Conservation (phyloP, 2,113 vertebrate species). For the Phalacrocorax pelagicus region DNA sequence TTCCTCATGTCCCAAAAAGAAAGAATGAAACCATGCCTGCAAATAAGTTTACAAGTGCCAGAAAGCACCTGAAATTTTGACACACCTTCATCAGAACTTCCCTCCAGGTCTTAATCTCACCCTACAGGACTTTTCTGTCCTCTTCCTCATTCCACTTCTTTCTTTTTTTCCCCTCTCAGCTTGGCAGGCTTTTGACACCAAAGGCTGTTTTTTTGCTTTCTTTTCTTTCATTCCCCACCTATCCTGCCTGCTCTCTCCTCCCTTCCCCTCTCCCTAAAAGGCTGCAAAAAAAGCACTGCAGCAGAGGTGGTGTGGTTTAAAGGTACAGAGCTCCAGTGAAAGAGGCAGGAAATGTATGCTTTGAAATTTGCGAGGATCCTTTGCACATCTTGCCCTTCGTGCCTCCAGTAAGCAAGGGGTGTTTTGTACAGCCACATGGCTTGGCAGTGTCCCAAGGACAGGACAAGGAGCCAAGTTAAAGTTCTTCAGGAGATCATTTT, state of each 20-base stretch:
- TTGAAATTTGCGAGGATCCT: neutral
- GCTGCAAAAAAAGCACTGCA: neutral
- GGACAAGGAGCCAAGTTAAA: neutral
- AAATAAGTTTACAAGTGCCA: neutral
- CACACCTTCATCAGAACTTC: neutral
- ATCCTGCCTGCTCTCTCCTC: neutral
- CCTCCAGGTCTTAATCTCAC: neutral
- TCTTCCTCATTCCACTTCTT: neutral
- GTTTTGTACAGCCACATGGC: accelerated
- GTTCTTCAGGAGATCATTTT: neutral
- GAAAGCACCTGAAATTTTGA: neutral
- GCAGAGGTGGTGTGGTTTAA: neutral
- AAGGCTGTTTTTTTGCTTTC: neutral
- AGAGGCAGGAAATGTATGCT: neutral
- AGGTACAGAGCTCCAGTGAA: neutral
- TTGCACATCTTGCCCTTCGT: neutral
- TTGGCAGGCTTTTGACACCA: neutral
- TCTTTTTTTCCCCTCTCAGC: neutral
- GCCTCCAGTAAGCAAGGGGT: accelerated
- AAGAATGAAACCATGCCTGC: neutral
- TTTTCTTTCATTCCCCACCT: neutral
- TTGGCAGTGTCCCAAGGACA: neutral
- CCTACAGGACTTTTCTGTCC: neutral
- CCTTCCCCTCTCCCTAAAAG: neutral
- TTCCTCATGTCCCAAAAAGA: neutral